Percentiles rank a stretch among this genome's conserved stretches.
phyloP scores from a whole-genome alignment of 2,113 vertebrate species.

The Caretta caretta region DNA sequence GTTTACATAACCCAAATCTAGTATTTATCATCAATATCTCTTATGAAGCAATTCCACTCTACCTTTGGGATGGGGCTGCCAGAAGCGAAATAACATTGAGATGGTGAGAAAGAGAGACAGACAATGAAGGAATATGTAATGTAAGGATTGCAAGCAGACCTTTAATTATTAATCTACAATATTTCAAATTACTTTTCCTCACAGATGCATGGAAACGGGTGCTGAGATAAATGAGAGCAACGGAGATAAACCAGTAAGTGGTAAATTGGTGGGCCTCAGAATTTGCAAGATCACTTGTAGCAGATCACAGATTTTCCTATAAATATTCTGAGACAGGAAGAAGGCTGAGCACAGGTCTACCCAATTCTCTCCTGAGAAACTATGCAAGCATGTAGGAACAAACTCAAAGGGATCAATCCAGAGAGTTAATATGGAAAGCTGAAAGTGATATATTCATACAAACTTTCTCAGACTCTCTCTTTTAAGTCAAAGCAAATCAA shows the following conservation, averaged over 20 bases:
- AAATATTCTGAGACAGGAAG: background rate
- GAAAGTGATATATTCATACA: background rate
- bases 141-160: background rate
- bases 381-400: background rate
- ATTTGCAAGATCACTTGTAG: background rate
- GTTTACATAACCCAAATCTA: constrained; percentile 24
- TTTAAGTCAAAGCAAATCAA: background rate
- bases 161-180: constrained; percentile 19
- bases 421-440: background rate
- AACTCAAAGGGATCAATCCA: background rate
- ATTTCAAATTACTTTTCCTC: background rate
- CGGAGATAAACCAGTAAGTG: background rate
- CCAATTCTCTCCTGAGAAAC: background rate
- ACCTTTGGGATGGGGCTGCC: background rate
- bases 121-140: background rate
- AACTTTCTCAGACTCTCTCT: no score
- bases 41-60: constrained; percentile 12
- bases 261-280: fast-evolving
- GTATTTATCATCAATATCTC: constrained; percentile 11
- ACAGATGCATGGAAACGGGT: background rate
- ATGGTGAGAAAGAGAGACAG: background rate
- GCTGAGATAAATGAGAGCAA: background rate
- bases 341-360: background rate
- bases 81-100: background rate
- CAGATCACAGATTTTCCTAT: background rate